Base-by-base conservation (phyloP, 2,797 vertebrate species). In the Sebastiscus tertius region DNA sequence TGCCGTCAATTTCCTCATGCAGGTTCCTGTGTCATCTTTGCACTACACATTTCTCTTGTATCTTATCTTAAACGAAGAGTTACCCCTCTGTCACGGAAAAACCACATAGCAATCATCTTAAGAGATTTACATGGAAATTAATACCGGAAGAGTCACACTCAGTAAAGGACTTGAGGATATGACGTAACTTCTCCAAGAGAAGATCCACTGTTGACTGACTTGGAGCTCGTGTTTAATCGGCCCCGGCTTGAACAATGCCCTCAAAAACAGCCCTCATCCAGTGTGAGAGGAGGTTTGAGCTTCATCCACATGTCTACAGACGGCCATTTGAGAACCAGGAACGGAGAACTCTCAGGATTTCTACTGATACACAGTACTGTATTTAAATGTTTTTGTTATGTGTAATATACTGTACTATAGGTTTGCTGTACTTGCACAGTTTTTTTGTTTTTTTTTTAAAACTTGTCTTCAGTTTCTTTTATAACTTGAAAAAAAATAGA, bases 361-460 rank as follows among this genome's bases (percentile, higher is more conserved):
- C 93, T 96, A 94, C 95, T 94, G 94, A 95, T 94, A 95, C 93
- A 94, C 95, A 96, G 96, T 96, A 96, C 96, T 96, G 96, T 96
- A 96, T 94, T 95, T 94, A 95, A 93, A 87, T 93, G 90, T 89
- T 93, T 95, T 94, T 96, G 90, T 93, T 94, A 91, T 82, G 93
- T 96, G 95, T 96, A 96, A 94, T 94, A 96, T 96, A 96, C 95
- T 96, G 95, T 96, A 97, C 92, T 92, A 96, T 96, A 96, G 90
- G 92, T 95, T 96, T 96, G 96, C 96, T 96, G 95, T 95, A 95
- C 95, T 97, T 97, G 96, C 96, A 97, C 96, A 97, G 94, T 56
- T 93, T 95, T 34, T 34, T 93, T 95, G 24, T 24, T 61, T 61
- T 95, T 95, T 93, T 93, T 29, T 29, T 26, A 26, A 91, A 90